Percentiles rank a stretch among this genome's conserved stretches.
These are phyloP conservation scores for Saccopteryx bilineata DNA, from an alignment of 2,113 vertebrate genomes.

Conservation along the genomic window DNA sequence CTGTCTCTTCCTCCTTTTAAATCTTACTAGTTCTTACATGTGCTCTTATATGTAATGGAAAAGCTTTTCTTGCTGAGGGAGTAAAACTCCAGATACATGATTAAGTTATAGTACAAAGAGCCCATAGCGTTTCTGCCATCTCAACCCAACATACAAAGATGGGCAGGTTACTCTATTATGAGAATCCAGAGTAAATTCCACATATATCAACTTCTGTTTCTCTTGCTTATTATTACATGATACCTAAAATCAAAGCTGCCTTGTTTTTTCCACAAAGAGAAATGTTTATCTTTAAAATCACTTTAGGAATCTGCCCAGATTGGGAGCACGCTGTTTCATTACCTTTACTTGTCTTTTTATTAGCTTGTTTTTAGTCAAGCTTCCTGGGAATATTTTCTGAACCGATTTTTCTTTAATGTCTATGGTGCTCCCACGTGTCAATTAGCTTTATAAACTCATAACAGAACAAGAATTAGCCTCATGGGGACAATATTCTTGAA, in stretches of 20 bases:
- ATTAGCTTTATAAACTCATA: conserved; percentile 22
- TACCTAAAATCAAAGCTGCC: conserved; percentile 36
- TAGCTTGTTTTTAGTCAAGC: background rate
- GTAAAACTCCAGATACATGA: conserved; percentile 30
- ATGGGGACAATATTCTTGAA: conserved; percentile 16
- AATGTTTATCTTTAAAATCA: conserved; percentile 18
- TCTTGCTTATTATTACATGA: conserved; percentile 19
- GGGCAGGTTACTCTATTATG: background rate
- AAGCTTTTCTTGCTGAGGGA: conserved; percentile 35
- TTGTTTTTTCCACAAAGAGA: background rate
- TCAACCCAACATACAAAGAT: background rate
- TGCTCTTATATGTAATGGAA: conserved; percentile 6
- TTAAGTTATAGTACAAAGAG: conserved; percentile 24
- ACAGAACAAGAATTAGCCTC: background rate
- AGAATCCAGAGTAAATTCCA: conserved; percentile 2
- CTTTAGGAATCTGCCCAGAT: background rate
- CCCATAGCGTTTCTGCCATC: background rate
- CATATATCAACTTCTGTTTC: background rate
- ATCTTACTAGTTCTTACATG: conserved; percentile 31
- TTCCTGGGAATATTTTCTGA: conserved; percentile 9
- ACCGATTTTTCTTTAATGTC: conserved; percentile 45
- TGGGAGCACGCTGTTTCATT: background rate
- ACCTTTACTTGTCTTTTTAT: background rate
- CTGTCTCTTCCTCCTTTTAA: background rate
- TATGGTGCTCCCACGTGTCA: background rate